Base-by-base conservation (phyloP, 1,140 invertebrate genomes). In the Halesus radiatus region DNA sequence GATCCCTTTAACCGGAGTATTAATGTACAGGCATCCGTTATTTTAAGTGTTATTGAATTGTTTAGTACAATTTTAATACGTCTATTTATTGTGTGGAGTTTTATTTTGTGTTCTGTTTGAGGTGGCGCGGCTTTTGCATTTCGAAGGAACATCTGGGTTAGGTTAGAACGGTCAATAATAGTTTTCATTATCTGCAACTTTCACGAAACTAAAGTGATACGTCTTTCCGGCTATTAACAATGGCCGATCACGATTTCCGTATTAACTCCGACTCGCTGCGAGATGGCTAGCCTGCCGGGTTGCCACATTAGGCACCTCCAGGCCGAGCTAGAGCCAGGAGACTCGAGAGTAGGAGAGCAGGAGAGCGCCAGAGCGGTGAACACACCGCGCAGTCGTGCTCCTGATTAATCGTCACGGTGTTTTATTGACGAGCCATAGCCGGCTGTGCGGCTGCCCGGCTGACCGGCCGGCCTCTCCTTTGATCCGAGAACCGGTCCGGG, bases 341-440 rank as follows among this genome's bases (percentile, higher is more conserved):
- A 7, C 32, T 6, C 4, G 32, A 45, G 8, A 45, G 37, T 10
- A 13, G 37, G 37, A 45, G 8, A 45, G 32, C 32, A 6, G 32
- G 32, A 32, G 32, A 32, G 0, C 3, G 32, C 32, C 3, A 7
- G 32, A 32, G 32, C 32, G 32, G 32, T 32, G 8, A 45, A 10
- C 37, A 10, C 37, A 45, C 10, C 10, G 62, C 62, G 22, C 22
- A 26, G 15, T 32, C 62, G 66, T 18, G 29, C 45, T 26, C 26
- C 53, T 56, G 70, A 74, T 56, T 74, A 56, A 74, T 73, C n/a
- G 70, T 52, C 50, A 18, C 22, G 53, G 70, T 74, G 70, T 74
- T 56, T 53, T 56, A 74, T 74, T 74, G 70, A 74, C 70, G 54
- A 56, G 13, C 50, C 70, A 54, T 72, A 22, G 16, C 68, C 18